Base-by-base conservation (phyloP, 2,888 invertebrate species). In the Priocnemis perturbator region DNA sequence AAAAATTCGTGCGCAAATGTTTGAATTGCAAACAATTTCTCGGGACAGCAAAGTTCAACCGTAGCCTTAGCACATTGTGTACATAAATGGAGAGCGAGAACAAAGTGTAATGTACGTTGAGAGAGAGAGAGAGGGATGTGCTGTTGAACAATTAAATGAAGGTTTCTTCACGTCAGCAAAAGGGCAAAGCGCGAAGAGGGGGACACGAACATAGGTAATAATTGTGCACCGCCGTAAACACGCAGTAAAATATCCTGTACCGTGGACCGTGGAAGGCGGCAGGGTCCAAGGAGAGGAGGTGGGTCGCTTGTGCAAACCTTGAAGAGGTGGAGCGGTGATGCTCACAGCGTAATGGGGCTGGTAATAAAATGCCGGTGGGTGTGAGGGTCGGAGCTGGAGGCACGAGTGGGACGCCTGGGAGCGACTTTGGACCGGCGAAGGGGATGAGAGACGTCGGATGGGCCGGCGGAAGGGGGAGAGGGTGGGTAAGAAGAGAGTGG, bases 291-390 rank as follows among this genome's bases (percentile, higher is more conserved):
- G 48, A 60, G 44, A 58, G 11, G 37, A 5, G 50, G 50, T 50
- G 37, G 37, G 37, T 11, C 17, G 50, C 57, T 76, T 65, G 66
- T 60, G 73, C 64, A 64, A 70, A 63, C 69, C 56, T 64, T 60
- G 55, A 60, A 30, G 67, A 59, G 69, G 66, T 69, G 59, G 59
- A 64, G 30, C 66, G 67, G 37, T 65, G 77, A 47, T 70, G 74
- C 62, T 67, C 60, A 68, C 61, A 66, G 63, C 73, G 77, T 82
- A 82, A 83, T 80, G 78, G 81, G 76, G 67, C 66, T 62, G 68
- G 79, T 78, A 81, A 83, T 83, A 83, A 83, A 83, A 82, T 79
- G 77, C 73, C 72, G 59, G 64, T 45, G 64, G 72, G 64, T 60
- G 67, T 63, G 58, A 74, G 63, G 68, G 67, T 67, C 55, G 57